These are phyloP conservation scores for Tetraodon nigroviridis DNA, from an alignment of 2,113 vertebrate genomes.

Conservation along the genomic window DNA sequence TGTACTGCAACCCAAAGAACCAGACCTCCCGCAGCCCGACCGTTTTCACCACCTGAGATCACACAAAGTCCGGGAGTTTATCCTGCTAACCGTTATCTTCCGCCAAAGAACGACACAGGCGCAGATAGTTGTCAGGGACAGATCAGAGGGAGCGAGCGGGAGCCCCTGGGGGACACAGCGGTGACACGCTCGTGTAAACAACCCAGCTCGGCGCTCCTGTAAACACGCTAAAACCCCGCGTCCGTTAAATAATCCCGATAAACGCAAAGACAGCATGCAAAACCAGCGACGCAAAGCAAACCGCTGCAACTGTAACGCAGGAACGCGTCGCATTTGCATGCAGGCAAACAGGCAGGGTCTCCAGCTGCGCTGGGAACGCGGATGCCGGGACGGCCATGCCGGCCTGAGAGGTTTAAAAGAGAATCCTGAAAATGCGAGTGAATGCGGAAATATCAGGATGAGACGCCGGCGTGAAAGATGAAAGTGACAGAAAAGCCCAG, in stretches of 20 bases:
- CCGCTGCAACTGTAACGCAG: not conserved
- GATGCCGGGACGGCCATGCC: constrained; percentile 7
- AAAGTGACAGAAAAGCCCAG: not conserved
- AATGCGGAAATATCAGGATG: constrained; percentile 2
- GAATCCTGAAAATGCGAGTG: constrained; percentile 16
- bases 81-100: too few relatives aligned
- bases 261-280: not conserved
- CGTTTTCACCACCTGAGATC: constrained; percentile 91
- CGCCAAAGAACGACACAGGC: not conserved
- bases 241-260: not conserved
- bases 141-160: not conserved
- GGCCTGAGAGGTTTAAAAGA: constrained; percentile 5
- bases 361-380: constrained; percentile 6
- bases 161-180: constrained; percentile 9
- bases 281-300: not conserved
- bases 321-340: constrained; percentile 8
- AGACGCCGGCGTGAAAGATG: constrained; percentile 5
- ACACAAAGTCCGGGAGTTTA: not conserved
- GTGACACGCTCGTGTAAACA: constrained; percentile 22
- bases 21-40: constrained; percentile 95
- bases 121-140: not conserved
- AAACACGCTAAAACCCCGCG: constrained; percentile 24
- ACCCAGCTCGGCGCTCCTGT: constrained; percentile 13
- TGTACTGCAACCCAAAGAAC: constrained; percentile 98
- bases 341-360: not conserved